A percentile compares a stretch with the other conserved stretches of the same genome.
Evolutionary conservation across 2,113 vertebrate genomes (phyloP).

Genomic region (Proteles cristata): DNA sequence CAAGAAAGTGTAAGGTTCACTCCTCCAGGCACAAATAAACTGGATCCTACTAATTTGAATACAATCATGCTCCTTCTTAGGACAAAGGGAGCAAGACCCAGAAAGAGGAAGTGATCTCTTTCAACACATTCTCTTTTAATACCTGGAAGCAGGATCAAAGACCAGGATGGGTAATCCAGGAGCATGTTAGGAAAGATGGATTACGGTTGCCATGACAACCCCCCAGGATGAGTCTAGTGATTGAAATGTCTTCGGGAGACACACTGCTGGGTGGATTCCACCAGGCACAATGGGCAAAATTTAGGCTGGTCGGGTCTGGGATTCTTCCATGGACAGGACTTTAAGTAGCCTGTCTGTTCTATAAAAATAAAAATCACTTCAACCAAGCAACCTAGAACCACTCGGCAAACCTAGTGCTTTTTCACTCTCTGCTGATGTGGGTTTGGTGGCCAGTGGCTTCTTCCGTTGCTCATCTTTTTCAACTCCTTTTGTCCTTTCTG

Average conservation of each 20-base stretch:
- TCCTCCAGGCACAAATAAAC: neutral
- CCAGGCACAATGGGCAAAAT: neutral
- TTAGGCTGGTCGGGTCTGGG: neutral
- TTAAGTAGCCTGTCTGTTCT: neutral
- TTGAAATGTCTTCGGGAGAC: neutral
- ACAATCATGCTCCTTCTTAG: neutral
- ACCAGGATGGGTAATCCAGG: neutral
- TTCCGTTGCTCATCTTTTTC: neutral
- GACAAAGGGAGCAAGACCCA: neutral
- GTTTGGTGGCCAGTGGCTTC: neutral
- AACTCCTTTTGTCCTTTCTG: neutral
- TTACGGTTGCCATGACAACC: neutral
- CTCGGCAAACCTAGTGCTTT: neutral
- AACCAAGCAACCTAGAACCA: neutral
- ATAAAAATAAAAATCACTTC: neutral
- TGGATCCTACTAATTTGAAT: neutral
- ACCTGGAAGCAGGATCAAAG: neutral
- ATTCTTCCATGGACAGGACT: neutral
- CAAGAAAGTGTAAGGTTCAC: neutral
- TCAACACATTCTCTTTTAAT: neutral
- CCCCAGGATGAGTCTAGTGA: neutral
- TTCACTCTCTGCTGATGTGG: neutral
- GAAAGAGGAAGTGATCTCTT: neutral
- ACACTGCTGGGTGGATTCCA: neutral
- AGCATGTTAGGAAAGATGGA: neutral